A percentile compares a stretch with the other conserved stretches of the same genome.
These are phyloP conservation scores for Adela reaumurella DNA, from an alignment of 2,888 invertebrate species.

Conservation along the genomic window DNA sequence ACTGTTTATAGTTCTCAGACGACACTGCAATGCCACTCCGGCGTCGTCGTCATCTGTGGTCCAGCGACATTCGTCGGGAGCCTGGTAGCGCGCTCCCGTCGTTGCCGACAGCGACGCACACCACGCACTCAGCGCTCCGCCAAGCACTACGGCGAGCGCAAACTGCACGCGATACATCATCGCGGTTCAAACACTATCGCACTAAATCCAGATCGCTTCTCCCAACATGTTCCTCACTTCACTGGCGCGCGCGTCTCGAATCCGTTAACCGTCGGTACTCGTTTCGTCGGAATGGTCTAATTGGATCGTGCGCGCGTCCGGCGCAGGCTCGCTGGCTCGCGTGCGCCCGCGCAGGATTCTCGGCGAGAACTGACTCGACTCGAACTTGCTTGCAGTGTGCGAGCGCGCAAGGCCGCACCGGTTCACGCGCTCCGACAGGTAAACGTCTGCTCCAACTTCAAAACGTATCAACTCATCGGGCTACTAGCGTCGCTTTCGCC, in stretches of 20 bases:
- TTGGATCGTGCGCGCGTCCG: conserved; percentile 44
- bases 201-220: conserved; percentile 23
- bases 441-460: conserved; percentile 29
- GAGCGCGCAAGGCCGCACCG: conserved; percentile 60
- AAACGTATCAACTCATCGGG: conserved; percentile 36
- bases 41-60: conserved; percentile 64
- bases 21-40: conserved; percentile 69
- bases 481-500: conserved; percentile 25
- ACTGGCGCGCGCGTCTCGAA: conserved; percentile 18
- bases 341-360: conserved; percentile 44
- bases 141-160: conserved; percentile 38
- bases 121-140: conserved; percentile 35
- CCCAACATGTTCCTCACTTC: neutral
- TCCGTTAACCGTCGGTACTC: conserved; percentile 44
- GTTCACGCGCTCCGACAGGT: conserved; percentile 62
- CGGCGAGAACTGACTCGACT: conserved; percentile 50
- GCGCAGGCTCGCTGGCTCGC: conserved; percentile 27
- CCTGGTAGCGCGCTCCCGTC: conserved; percentile 65
- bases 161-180: conserved; percentile 44
- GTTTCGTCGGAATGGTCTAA: conserved; percentile 52
- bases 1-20: conserved; percentile 74
- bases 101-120: conserved; percentile 47
- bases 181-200: conserved; percentile 18
- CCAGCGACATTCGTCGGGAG: conserved; percentile 81
- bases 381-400: conserved; percentile 54